Evolutionary conservation across 2,797 vertebrate species (phyloP).

Genomic region (Alcedo quadribrachys): DNA sequence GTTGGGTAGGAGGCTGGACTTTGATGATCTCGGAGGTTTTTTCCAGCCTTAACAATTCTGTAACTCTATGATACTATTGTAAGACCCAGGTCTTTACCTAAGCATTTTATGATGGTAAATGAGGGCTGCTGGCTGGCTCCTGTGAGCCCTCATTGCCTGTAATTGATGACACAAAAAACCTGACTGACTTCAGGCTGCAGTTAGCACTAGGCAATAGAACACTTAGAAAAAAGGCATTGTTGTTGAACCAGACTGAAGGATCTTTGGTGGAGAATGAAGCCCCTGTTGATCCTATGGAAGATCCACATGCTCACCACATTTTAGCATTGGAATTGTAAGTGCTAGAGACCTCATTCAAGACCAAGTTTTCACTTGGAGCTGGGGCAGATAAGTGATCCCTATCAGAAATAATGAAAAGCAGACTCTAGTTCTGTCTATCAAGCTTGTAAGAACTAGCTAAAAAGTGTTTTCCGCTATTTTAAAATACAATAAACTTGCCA

Average conservation of each 20-base stretch:
- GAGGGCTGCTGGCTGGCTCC: neutral
- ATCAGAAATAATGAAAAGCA: neutral
- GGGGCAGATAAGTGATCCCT: neutral
- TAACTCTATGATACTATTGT: too few relatives aligned
- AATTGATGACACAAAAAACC: neutral
- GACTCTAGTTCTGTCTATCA: neutral
- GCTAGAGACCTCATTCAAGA: neutral
- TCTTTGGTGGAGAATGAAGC: neutral
- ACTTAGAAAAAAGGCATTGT: neutral
- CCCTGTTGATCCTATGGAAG: neutral
- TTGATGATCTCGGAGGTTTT: too few relatives aligned
- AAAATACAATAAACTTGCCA: neutral
- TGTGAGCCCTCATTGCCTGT: neutral
- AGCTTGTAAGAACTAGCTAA: neutral
- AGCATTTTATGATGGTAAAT: neutral
- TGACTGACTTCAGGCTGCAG: accelerated
- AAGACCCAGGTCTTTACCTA: neutral
- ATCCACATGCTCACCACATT: neutral
- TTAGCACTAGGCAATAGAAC: neutral
- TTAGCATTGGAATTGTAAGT: neutral
- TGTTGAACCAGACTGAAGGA: neutral
- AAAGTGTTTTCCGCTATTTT: neutral
- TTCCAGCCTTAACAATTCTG: too few relatives aligned
- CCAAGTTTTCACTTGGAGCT: neutral
- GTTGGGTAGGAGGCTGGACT: too few relatives aligned